phyloP scores from a whole-genome alignment of 2,113 vertebrate genomes.

The Lichenostomus cassidix region DNA sequence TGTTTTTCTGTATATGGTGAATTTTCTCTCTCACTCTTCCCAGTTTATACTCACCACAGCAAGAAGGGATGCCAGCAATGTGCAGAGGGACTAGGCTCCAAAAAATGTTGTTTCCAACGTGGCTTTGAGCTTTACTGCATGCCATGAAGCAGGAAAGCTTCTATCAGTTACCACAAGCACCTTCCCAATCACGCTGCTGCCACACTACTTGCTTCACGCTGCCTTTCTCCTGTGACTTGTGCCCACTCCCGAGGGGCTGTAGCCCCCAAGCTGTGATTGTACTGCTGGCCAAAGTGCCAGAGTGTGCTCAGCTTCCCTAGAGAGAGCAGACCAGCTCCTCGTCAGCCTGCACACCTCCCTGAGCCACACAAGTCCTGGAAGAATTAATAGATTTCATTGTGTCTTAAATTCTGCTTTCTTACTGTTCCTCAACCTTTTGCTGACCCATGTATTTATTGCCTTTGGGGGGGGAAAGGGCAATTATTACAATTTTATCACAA shows the following conservation, averaged over 20 bases:
- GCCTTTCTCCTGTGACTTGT: fast-evolving
- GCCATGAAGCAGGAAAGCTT: not conserved
- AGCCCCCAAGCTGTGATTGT: fast-evolving
- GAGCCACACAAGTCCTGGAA: not conserved
- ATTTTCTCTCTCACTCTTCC: not conserved
- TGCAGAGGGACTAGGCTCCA: not conserved
- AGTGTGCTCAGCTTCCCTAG: not conserved
- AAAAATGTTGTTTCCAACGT: not conserved
- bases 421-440: not conserved
- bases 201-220: fast-evolving
- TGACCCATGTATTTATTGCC: not conserved
- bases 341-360: not conserved
- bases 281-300: not conserved
- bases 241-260: fast-evolving
- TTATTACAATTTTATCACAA: not conserved
- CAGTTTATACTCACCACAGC: fast-evolving
- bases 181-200: fast-evolving
- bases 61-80: not conserved
- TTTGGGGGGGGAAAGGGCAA: not conserved
- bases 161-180: fast-evolving
- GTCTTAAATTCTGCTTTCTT: not conserved
- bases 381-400: not conserved
- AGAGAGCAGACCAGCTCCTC: not conserved
- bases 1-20: not conserved
- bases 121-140: fast-evolving